Conservation (phyloP, 37 sponge, comb jelly and placozoan genomes). For the Halisarca cf. caerulea region DNA sequence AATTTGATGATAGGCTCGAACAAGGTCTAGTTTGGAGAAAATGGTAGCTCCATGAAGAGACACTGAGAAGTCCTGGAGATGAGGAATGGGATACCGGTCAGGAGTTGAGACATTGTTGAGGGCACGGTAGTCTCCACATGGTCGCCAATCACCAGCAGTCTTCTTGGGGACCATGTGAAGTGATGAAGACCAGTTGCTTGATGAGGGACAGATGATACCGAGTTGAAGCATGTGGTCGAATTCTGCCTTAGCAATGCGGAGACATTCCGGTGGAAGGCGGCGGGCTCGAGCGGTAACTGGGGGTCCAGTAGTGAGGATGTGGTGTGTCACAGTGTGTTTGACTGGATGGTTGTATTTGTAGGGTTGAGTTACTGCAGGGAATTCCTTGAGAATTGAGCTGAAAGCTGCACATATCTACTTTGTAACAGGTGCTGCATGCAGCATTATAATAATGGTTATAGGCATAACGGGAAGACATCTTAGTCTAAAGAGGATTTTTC, state of each 20-base stretch:
- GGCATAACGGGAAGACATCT: too few species aligned
- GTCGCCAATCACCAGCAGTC: slow-evolving; percentile 66
- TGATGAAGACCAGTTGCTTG: slow-evolving; percentile 42
- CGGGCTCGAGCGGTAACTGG: slow-evolving; percentile 53
- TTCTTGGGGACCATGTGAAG: slow-evolving; percentile 66
- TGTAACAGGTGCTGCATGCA: too few species aligned
- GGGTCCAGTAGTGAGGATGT: slow-evolving; percentile 47
- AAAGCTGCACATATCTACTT: too few species aligned
- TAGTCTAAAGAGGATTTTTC: too few species aligned
- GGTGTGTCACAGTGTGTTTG: slow-evolving; percentile 22
- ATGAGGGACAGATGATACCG: slow-evolving; percentile 45
- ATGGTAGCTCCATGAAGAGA: slow-evolving; percentile 49
- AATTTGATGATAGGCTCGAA: slow-evolving; percentile 56
- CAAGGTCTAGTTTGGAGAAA: slow-evolving; percentile 65
- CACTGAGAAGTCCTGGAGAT: slow-evolving; percentile 62
- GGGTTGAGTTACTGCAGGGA: background rate
- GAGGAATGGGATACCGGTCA: slow-evolving; percentile 71
- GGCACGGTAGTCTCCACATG: slow-evolving; percentile 76
- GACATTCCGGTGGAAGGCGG: slow-evolving; percentile 45
- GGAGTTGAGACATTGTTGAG: slow-evolving; percentile 58
- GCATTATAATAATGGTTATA: too few species aligned
- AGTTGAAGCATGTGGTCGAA: slow-evolving; percentile 35
- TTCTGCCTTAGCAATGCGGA: slow-evolving; percentile 35
- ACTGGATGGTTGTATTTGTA: background rate
- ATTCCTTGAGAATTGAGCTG: background rate